phyloP scores from a whole-genome alignment of 2,113 vertebrate species.

The Baryphthengus martii region DNA sequence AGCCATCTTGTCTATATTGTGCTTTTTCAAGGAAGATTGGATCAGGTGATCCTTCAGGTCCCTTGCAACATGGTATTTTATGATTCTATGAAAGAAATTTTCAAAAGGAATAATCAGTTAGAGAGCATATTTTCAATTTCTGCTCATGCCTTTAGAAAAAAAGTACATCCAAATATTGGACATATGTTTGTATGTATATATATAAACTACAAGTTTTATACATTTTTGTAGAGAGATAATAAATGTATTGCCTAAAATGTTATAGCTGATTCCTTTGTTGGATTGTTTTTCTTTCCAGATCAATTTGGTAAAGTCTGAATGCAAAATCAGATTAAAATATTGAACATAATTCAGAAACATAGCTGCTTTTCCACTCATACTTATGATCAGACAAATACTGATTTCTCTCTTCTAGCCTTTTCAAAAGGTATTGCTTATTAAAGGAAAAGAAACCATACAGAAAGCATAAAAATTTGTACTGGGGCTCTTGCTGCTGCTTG shows the following conservation, averaged over 20 bases:
- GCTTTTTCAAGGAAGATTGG: not conserved
- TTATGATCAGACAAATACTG: not conserved
- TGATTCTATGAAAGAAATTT: not conserved
- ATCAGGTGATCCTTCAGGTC: not conserved
- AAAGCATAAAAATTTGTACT: not conserved
- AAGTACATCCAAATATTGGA: not conserved
- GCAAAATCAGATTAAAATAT: not conserved
- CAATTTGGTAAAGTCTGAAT: not conserved
- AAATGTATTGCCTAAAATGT: not conserved
- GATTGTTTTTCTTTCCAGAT: not conserved
- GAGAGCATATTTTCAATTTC: not conserved
- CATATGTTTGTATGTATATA: not conserved
- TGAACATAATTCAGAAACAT: not conserved
- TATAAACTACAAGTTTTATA: not conserved
- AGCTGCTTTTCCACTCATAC: not conserved
- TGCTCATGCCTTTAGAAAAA: not conserved
- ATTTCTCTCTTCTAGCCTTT: not conserved
- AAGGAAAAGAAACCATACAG: not conserved
- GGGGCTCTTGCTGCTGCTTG: not conserved
- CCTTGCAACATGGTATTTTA: not conserved
- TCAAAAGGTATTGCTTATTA: not conserved
- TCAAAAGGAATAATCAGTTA: not conserved
- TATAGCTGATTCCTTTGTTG: not conserved
- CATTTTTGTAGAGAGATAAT: not conserved
- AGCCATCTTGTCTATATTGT: accelerated